Evolutionary conservation across 1,140 invertebrate species (phyloP).

Genomic region (Drosophila pectinifera): DNA sequence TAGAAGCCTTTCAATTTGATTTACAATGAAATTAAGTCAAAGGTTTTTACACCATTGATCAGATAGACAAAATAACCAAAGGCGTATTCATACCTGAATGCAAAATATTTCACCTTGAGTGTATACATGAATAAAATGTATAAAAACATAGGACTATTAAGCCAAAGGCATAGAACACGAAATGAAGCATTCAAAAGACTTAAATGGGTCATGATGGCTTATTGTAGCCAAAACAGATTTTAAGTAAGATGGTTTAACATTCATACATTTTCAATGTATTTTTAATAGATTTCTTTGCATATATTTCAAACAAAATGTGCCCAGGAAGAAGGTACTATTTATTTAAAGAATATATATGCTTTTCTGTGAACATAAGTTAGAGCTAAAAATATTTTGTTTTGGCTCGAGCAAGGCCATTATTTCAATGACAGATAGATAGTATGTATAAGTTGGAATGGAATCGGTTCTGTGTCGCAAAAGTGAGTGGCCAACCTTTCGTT

Average conservation of each 20-base stretch:
- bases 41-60: neutral
- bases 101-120: neutral
- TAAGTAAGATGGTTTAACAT: no score
- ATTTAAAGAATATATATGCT: neutral
- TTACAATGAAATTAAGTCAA: neutral
- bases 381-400: neutral
- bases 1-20: neutral
- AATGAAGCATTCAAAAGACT: neutral
- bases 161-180: neutral
- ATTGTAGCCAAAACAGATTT: no score
- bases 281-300: neutral
- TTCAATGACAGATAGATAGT: no score
- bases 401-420: no score
- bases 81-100: no score
- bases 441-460: no score
- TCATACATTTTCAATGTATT: no score
- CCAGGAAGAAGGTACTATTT: no score
- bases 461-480: neutral
- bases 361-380: neutral
- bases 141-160: neutral
- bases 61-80: neutral
- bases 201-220: neutral
- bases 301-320: no score
- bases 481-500: neutral
- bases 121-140: neutral